phyloP scores from a whole-genome alignment of 2,113 vertebrate genomes.

The Oncorhynchus nerka region DNA sequence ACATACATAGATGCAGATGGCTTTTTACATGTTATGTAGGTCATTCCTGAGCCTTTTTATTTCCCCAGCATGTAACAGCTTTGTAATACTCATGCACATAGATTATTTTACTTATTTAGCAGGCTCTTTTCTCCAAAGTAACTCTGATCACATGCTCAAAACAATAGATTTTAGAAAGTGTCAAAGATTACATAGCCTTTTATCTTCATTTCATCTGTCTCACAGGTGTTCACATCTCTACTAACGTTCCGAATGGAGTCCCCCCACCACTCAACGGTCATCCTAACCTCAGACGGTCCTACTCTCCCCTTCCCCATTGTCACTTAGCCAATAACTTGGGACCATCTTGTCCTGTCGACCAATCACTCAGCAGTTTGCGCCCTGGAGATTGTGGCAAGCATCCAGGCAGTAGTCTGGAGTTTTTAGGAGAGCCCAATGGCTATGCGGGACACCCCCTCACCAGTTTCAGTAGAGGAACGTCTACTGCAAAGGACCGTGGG shows the following conservation, averaged over 20 bases:
- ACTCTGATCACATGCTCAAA: no score
- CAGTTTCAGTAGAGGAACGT: slow-evolving; percentile 65
- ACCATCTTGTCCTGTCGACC: slow-evolving; percentile 54
- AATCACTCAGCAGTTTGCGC: slow-evolving; percentile 51
- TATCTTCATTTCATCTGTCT: slow-evolving; percentile 9
- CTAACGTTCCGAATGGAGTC: slow-evolving; percentile 60
- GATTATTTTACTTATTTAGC: no score
- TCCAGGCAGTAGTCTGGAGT: slow-evolving; percentile 34
- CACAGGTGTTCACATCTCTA: slow-evolving; percentile 60
- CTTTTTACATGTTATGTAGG: neutral
- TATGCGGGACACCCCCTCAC: slow-evolving; percentile 39
- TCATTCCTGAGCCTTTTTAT: neutral
- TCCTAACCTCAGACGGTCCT: slow-evolving; percentile 44
- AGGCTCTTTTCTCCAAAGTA: no score
- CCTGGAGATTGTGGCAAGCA: slow-evolving; percentile 35
- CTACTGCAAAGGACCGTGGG: slow-evolving; percentile 62
- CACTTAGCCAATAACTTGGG: slow-evolving; percentile 60
- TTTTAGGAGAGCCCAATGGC: slow-evolving; percentile 49
- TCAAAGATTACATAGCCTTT: neutral
- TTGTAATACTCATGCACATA: neutral
- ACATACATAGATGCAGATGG: neutral
- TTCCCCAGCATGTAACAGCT: neutral
- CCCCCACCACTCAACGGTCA: slow-evolving; percentile 34
- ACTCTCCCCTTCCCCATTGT: slow-evolving; percentile 63
- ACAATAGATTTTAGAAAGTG: no score